phyloP scores from a whole-genome alignment of 1,140 invertebrate genomes.

The Leptopilina boulardi region DNA sequence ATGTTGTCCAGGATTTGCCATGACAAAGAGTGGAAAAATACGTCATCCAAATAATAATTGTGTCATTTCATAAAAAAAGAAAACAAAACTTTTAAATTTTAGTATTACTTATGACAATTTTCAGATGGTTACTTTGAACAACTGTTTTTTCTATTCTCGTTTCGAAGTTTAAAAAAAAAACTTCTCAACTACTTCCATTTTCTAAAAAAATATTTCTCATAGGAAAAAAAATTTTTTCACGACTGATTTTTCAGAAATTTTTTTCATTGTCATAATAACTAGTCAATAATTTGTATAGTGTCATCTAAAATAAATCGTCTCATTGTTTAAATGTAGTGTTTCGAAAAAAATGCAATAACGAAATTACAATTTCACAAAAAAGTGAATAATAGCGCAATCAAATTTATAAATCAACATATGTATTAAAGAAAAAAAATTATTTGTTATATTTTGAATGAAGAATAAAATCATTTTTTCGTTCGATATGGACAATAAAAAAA shows the following conservation, averaged over 20 bases:
- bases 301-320: not conserved
- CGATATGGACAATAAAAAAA: too few species aligned
- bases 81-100: not conserved
- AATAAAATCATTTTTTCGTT: too few species aligned
- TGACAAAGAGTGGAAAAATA: conserved; percentile 66
- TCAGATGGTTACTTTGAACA: too few species aligned
- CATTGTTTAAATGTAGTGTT: not conserved
- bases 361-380: not conserved
- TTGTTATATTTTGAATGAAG: too few species aligned
- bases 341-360: not conserved
- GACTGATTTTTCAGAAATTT: too few species aligned
- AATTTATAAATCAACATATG: not conserved
- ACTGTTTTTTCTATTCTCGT: too few species aligned
- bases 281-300: conserved; percentile 24
- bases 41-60: conserved; percentile 67
- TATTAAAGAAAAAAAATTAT: too few species aligned
- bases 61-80: conserved; percentile 49
- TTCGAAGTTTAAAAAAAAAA: too few species aligned
- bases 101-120: not conserved
- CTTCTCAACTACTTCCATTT: too few species aligned
- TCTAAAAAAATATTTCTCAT: too few species aligned
- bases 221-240: too few species aligned
- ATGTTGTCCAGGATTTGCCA: conserved; percentile 73
- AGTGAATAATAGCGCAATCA: not conserved
- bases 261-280: not conserved